Base-by-base conservation (phyloP, 2,113 vertebrate species). In the Merops nubicus region DNA sequence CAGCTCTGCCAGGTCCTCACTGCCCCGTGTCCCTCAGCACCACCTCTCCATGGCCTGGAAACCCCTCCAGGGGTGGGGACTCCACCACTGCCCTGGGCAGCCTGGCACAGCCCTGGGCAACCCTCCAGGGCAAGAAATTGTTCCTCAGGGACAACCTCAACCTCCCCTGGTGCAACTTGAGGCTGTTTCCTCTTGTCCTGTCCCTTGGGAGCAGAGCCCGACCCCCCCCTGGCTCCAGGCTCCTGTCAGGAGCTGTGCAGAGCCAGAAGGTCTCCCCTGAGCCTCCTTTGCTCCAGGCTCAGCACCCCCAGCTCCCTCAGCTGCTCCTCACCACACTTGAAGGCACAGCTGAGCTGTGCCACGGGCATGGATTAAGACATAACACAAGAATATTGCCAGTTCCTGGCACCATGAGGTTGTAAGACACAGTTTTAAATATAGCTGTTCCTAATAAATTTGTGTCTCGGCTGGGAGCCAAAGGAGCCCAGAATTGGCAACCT, bases 391-490 rank as follows among this genome's bases (percentile, higher is more conserved):
- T 28, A 20, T 15, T 85, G 59, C 40, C 42, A 17, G 91, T 45
- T 62, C 78, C 82, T 92, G 88, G 87, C 88, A 76, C 75, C 60
- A 19, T 68, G 25, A 90, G 79, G 90, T 54, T 90, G 43, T 50
- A 36, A 67, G 91, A 25, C 1, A 0, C 78, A n/a, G 59, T 43
- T 89, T 92, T 89, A 92, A 91, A 65, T 79, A 45, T 43, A 83
- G 83, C 95, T 84, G 82, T 62, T 92, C 82, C 56, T 81, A 56
- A 90, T 83, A 76, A 87, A 78, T 89, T 60, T 62, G 91, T 86
- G 91, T 79, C 76, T 91, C 23, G 51, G 96, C 94, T 22, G 38
- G 4, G 62, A 53, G 81, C 93, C 94, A 86, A 45, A 92, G 79
- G 75, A 47, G 0, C 84, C 84, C 82, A 40, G 54, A 79, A 67